Evolutionary conservation across 2,888 invertebrate genomes (phyloP).

Genomic region (Macrophya annulata): DNA sequence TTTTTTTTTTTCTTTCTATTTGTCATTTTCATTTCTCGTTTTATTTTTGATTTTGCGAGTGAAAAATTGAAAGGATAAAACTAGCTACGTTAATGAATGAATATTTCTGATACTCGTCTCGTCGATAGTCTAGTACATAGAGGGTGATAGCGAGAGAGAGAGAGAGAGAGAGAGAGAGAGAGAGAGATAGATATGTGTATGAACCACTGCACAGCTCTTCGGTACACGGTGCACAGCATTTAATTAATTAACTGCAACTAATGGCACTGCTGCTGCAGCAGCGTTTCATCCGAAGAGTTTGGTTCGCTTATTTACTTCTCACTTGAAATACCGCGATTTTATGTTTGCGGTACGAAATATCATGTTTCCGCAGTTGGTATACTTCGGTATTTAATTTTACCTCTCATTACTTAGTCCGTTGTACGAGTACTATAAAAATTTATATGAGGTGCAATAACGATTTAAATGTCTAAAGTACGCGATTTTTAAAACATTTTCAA

Average conservation of each 20-base stretch:
- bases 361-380: background rate
- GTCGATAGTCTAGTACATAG: background rate
- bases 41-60: background rate
- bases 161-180: background rate
- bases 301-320: constrained; percentile 25
- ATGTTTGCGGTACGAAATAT: background rate
- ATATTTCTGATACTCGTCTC: constrained; percentile 24
- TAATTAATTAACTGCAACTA: constrained; percentile 30
- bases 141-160: background rate
- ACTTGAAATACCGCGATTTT: constrained; percentile 21
- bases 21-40: background rate
- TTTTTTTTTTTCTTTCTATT: background rate
- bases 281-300: background rate
- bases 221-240: background rate
- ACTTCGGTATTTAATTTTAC: background rate
- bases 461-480: no score
- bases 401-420: background rate
- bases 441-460: no score
- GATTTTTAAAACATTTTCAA: background rate
- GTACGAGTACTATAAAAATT: background rate
- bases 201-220: background rate
- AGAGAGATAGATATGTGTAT: background rate
- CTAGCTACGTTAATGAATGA: constrained; percentile 28
- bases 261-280: background rate
- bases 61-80: constrained; percentile 8